Evolutionary conservation across 1,140 invertebrate species (phyloP).

Genomic region (Wasmannia auropunctata): DNA sequence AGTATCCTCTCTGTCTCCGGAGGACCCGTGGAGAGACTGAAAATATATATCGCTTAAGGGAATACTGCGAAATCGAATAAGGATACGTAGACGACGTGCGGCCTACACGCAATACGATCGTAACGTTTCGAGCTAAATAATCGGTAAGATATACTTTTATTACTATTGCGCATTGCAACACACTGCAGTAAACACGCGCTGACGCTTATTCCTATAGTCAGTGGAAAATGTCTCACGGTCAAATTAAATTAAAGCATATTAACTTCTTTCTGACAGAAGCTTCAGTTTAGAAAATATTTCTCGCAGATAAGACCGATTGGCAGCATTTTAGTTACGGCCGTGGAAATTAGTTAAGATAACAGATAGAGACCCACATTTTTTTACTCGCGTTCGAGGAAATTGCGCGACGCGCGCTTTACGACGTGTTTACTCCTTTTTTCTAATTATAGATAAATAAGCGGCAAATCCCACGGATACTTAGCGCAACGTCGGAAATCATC

Average conservation of each 20-base stretch:
- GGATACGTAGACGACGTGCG: conserved; percentile 25
- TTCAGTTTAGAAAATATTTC: neutral
- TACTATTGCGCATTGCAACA: neutral
- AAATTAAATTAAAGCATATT: neutral
- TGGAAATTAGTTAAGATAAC: conserved; percentile 10
- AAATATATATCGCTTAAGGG: conserved; percentile 49
- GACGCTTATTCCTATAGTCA: neutral
- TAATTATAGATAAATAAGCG: conserved; percentile 73
- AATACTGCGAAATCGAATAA: conserved; percentile 41
- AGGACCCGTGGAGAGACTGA: conserved; percentile 4
- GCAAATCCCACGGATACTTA: neutral
- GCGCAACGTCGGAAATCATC: neutral
- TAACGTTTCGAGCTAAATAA: conserved; percentile 1
- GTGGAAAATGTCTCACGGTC: neutral
- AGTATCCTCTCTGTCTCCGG: conserved; percentile 41
- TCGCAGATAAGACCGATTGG: neutral
- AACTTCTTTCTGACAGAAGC: too few species aligned
- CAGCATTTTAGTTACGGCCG: neutral
- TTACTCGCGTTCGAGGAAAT: neutral
- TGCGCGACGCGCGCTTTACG: conserved; percentile 1
- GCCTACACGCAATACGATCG: neutral
- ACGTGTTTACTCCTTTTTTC: conserved; percentile 49
- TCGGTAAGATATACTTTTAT: conserved; percentile 7
- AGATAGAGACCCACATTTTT: neutral
- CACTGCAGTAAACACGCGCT: neutral